A percentile compares a stretch with the other conserved stretches of the same genome.
phyloP scores from a whole-genome alignment of 2,888 invertebrate genomes.

The Dynastes tityus region DNA sequence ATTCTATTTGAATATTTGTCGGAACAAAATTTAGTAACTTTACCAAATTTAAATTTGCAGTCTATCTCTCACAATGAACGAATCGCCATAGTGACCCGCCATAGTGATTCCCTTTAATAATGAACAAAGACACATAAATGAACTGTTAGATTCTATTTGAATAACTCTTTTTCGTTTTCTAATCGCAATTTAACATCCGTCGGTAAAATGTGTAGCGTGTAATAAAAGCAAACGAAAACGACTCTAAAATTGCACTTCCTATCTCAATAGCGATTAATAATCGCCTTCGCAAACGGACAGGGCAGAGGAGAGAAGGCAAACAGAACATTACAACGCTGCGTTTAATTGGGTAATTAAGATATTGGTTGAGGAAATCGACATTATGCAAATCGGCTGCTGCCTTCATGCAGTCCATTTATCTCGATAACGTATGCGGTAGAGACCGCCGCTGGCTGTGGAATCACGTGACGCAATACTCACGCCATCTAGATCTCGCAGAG shows the following conservation, averaged over 20 bases:
- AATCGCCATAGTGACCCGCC: too few relatives aligned
- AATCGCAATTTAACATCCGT: too few relatives aligned
- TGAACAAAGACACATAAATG: background rate
- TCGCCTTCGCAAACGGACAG: background rate
- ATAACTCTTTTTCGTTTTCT: background rate
- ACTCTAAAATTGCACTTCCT: conserved; percentile 3
- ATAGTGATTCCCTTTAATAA: too few relatives aligned
- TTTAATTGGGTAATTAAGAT: conserved; percentile 33
- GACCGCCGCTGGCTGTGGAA: too few relatives aligned
- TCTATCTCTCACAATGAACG: too few relatives aligned
- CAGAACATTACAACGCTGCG: background rate
- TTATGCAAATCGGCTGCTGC: conserved; percentile 22
- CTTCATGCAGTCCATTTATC: background rate
- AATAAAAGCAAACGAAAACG: background rate
- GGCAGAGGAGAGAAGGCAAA: background rate
- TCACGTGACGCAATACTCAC: too few relatives aligned
- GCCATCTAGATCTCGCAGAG: too few relatives aligned
- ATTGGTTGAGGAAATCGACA: conserved; percentile 28
- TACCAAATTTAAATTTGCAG: too few relatives aligned
- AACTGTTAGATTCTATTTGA: background rate
- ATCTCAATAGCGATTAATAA: conserved; percentile 17
- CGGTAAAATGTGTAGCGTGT: too few relatives aligned
- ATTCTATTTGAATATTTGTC: too few relatives aligned
- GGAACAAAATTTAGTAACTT: too few relatives aligned
- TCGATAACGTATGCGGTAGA: too few relatives aligned